Conservation (phyloP, 2,888 invertebrate genomes). For the Bombyx huttoni region DNA sequence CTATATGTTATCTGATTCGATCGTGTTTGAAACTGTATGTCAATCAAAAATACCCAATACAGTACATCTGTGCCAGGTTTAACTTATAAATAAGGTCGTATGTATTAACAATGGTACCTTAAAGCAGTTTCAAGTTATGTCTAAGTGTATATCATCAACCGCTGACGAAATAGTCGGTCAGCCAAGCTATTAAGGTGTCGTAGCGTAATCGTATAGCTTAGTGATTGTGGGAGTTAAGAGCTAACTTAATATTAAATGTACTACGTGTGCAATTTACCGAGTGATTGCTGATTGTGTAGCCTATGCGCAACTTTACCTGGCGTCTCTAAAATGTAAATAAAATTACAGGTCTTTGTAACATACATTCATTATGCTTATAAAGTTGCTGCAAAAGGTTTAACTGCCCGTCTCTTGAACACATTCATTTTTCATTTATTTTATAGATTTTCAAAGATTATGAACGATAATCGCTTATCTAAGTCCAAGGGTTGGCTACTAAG, state of each 20-base stretch:
- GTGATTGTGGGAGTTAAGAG: slow-evolving; percentile 7
- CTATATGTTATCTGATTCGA: no score
- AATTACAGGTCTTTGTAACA: slow-evolving; percentile 29
- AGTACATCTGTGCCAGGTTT: no score
- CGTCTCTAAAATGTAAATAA: slow-evolving; percentile 50
- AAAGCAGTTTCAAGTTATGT: no score
- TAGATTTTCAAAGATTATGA: no score
- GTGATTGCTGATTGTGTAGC: slow-evolving; percentile 41
- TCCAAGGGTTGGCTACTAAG: slow-evolving; percentile 1
- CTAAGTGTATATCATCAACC: no score
- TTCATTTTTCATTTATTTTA: no score
- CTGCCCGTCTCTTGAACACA: slow-evolving; percentile 27
- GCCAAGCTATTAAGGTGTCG: not conserved
- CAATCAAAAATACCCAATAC: no score
- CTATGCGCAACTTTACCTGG: slow-evolving; percentile 22
- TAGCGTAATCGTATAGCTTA: not conserved
- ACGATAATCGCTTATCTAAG: no score
- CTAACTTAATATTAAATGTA: slow-evolving; percentile 19
- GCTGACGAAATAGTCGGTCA: not conserved
- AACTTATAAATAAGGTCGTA: no score
- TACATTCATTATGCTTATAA: slow-evolving; percentile 35
- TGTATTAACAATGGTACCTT: no score
- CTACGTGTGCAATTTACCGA: slow-evolving; percentile 30
- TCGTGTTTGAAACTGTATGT: no score
- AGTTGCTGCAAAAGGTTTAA: slow-evolving; percentile 44